A percentile compares a stretch with the other conserved stretches of the same genome.
Conservation (phyloP, 2,888 invertebrate genomes). For the Hemithea aestivaria region DNA sequence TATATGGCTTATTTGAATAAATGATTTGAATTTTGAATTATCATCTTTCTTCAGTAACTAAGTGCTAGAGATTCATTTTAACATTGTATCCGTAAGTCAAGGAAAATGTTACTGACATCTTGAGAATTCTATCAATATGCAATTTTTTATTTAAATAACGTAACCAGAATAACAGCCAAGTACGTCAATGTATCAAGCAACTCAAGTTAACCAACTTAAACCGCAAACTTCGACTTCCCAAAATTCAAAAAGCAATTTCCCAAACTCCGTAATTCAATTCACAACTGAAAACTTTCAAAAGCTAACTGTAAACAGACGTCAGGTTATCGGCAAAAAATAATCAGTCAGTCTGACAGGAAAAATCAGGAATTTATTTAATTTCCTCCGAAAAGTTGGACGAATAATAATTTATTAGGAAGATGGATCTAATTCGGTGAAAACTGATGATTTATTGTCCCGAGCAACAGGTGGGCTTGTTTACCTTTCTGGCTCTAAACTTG, state of each 20-base stretch:
- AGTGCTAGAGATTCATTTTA: too few species aligned
- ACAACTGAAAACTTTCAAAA: slow-evolving; percentile 12
- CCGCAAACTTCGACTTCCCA: neutral
- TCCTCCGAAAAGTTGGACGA: slow-evolving; percentile 10
- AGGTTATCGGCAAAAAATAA: slow-evolving; percentile 18
- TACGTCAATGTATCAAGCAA: too few species aligned
- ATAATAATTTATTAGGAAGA: slow-evolving; percentile 23
- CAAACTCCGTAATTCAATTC: slow-evolving; percentile 26
- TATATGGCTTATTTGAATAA: too few species aligned
- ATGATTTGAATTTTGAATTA: too few species aligned
- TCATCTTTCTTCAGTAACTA: too few species aligned
- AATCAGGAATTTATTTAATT: slow-evolving; percentile 18
- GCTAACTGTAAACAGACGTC: slow-evolving; percentile 18
- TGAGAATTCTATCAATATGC: too few species aligned
- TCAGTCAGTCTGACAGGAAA: slow-evolving; percentile 17
- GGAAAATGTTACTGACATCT: too few species aligned
- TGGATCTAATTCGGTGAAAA: slow-evolving; percentile 17
- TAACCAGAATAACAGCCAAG: too few species aligned
- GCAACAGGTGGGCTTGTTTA: slow-evolving; percentile 24
- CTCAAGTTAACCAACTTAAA: too few species aligned
- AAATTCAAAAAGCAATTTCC: slow-evolving; percentile 19
- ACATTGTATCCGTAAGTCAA: too few species aligned
- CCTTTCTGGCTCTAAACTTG: slow-evolving; percentile 11
- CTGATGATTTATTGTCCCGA: slow-evolving; percentile 22
- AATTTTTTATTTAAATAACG: too few species aligned